Evolutionary conservation across 2,113 vertebrate genomes (phyloP), one percentile per base, ranked within the genome.

Genomic region (Anhinga anhinga): DNA sequence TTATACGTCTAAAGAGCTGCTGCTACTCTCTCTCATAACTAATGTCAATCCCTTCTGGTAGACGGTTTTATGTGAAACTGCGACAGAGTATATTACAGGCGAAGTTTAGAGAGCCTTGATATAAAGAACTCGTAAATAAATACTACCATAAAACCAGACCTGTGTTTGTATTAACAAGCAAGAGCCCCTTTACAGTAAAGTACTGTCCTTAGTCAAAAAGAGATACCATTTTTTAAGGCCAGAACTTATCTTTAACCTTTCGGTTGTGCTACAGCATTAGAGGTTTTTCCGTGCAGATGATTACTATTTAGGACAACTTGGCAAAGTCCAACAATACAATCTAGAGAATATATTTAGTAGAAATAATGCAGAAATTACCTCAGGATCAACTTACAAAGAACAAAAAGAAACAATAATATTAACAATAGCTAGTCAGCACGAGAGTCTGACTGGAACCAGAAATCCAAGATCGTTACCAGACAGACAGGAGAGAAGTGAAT

Each of bases 1-100:
- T 98, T 98, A 98, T 84, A 96, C 82, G 93, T 98, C 91, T 98
- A 97, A 98, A 98, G 97, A 98, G 95, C 98, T 97, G 79, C 67
- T 85, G 96, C 94, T 98, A 93, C 93, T 96, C n/a, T 95, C 80
- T 97, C 90, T 95, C 92, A 62, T 97, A 98, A 97, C 96, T 98
- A 97, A 98, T 96, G 93, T 97, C 97, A 98, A 52, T 98, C 93
- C 84, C 92, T 97, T 98, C 95, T 97, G 81, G 74, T 96, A 94
- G 96, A 97, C 25, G 83, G 80, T 96, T 98, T 98, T 98, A 98
- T 98, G 86, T 97, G 94, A 97, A 96, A 95, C 82, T 93, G 70
- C 97, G 94, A 95, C 87, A 94, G 90, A 95, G 83, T 89, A 36
- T 85, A 95, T 96, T 96, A 79, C 45, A 70, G 59, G 78, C 3